Evolutionary conservation across 2,888 invertebrate genomes (phyloP).

Genomic region (Epinotia demarniana): DNA sequence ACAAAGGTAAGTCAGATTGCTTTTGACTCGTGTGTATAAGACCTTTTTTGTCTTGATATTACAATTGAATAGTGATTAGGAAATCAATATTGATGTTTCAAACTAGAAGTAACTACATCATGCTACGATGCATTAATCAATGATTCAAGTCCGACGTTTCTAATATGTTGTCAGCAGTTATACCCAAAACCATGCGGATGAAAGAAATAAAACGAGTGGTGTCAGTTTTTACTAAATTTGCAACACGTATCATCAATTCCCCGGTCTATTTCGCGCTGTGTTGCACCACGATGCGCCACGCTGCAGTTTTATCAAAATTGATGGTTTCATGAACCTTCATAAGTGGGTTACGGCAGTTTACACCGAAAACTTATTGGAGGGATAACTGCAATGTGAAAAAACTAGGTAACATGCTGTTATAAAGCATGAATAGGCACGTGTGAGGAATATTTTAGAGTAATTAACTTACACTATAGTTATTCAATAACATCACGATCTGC

Average conservation of each 20-base stretch:
- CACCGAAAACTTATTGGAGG: constrained; percentile 13
- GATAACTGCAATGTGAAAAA: constrained; percentile 18
- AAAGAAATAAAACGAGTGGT: constrained; percentile 14
- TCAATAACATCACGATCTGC: too few relatives aligned
- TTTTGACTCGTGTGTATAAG: too few relatives aligned
- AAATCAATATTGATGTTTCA: not conserved
- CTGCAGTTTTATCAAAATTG: constrained; percentile 39
- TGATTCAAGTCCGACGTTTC: not conserved
- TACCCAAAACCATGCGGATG: not conserved
- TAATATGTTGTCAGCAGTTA: not conserved
- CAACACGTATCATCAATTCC: constrained; percentile 25
- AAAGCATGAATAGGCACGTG: not conserved
- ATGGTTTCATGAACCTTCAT: constrained; percentile 33
- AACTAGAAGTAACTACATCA: not conserved
- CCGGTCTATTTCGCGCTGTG: constrained; percentile 22
- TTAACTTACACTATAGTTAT: too few relatives aligned
- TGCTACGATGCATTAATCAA: not conserved
- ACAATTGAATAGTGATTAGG: too few relatives aligned
- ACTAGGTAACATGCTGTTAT: not conserved
- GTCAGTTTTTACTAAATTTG: constrained; percentile 13
- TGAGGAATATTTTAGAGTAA: not conserved
- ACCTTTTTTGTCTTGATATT: too few relatives aligned
- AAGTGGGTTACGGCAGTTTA: constrained; percentile 35
- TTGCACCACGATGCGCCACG: constrained; percentile 31
- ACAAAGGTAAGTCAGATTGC: too few relatives aligned